A percentile compares a stretch with the other conserved stretches of the same genome.
Evolutionary conservation across 2,888 invertebrate species (phyloP).

Genomic region (Thera britannica): DNA sequence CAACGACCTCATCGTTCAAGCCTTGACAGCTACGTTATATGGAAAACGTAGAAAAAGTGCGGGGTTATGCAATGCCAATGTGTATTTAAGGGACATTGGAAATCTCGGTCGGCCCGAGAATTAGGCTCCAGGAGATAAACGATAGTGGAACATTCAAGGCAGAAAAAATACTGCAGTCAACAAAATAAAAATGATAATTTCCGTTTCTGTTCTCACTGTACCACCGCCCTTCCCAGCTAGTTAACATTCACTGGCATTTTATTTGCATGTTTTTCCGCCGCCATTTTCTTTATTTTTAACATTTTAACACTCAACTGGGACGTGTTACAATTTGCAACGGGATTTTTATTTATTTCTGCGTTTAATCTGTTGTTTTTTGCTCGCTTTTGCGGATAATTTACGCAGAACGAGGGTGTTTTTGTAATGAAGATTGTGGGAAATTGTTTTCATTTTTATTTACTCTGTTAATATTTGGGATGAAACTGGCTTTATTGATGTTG

Average conservation of each 20-base stretch:
- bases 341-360: conserved; percentile 39
- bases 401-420: conserved; percentile 5
- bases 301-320: conserved; percentile 43
- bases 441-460: conserved; percentile 11
- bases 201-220: conserved; percentile 14
- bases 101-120: too few relatives aligned
- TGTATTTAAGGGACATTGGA: too few relatives aligned
- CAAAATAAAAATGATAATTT: background rate
- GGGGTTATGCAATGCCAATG: too few relatives aligned
- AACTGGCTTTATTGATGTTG: background rate
- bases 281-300: conserved; percentile 49
- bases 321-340: conserved; percentile 41
- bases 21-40: too few relatives aligned
- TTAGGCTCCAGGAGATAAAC: too few relatives aligned
- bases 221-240: conserved; percentile 41
- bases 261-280: conserved; percentile 47
- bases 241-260: conserved; percentile 59
- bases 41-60: too few relatives aligned
- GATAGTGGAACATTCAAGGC: too few relatives aligned
- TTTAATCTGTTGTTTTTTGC: conserved; percentile 32
- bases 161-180: background rate
- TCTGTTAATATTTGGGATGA: background rate
- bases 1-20: too few relatives aligned
- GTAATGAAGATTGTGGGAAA: conserved; percentile 9
- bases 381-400: conserved; percentile 15